A percentile compares a stretch with the other conserved stretches of the same genome.
These are phyloP conservation scores for Gasterosteus aculeatus DNA, from an alignment of 2,113 vertebrate genomes.

Conservation along the genomic window DNA sequence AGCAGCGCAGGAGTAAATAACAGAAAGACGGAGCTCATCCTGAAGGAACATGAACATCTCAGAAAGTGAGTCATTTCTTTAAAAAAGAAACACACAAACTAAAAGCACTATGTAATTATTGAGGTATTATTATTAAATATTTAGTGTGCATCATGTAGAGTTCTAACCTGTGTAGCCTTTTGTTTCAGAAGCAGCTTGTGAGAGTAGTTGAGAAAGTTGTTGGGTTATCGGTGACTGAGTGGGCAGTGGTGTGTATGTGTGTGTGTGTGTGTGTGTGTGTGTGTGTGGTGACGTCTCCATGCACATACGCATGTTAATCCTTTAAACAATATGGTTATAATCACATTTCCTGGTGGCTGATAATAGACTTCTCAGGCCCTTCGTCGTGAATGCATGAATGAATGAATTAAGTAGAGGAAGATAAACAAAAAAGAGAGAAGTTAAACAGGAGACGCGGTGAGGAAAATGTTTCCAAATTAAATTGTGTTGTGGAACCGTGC, in stretches of 20 bases:
- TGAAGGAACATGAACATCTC: constrained; percentile 93
- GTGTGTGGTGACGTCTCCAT: not conserved
- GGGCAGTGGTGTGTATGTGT: not conserved
- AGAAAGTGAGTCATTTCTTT: constrained; percentile 81
- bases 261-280: too few relatives aligned
- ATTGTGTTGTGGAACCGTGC: not conserved
- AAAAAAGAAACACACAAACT: not conserved
- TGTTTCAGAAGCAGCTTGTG: not conserved
- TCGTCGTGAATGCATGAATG: not conserved
- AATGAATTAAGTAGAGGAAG: not conserved
- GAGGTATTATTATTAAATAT: not conserved
- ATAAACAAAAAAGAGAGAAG: not conserved
- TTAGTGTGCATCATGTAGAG: not conserved
- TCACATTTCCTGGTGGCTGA: not conserved
- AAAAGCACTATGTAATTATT: not conserved
- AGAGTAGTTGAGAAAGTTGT: not conserved
- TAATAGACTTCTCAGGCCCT: not conserved
- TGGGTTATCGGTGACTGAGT: not conserved
- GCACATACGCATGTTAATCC: not conserved
- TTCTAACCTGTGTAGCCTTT: not conserved
- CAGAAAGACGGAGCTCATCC: constrained; percentile 89
- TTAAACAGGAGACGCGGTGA: not conserved
- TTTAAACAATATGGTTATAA: not conserved
- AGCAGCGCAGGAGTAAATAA: constrained; percentile 90
- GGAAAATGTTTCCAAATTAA: not conserved